Evolutionary conservation across 2,113 vertebrate species (phyloP).

Genomic region (Scatophagus argus): DNA sequence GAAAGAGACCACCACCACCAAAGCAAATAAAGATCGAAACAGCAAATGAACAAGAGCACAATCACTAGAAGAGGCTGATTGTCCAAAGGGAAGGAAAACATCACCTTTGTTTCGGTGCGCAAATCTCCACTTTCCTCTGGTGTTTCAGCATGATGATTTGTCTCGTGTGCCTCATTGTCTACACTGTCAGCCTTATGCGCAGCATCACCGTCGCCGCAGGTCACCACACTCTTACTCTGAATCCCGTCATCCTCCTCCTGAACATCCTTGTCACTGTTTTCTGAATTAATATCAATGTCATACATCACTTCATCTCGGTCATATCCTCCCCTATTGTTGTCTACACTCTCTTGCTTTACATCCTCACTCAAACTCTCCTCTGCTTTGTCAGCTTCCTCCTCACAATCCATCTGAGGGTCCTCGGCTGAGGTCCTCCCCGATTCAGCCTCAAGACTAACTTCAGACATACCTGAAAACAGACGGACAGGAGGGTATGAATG

Average conservation of each 20-base stretch:
- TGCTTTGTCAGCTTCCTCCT: conserved; percentile 63
- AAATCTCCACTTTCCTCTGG: conserved; percentile 62
- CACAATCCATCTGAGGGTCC: conserved; percentile 70
- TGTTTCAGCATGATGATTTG: conserved; percentile 44
- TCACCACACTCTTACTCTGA: conserved; percentile 11
- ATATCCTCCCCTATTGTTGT: conserved; percentile 38
- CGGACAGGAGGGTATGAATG: conserved; percentile 64
- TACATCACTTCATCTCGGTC: conserved; percentile 50
- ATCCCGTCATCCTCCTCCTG: conserved; percentile 25
- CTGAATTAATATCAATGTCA: conserved; percentile 56
- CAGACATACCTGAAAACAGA: conserved; percentile 86
- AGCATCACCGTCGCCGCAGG: conserved; percentile 1
- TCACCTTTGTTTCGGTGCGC: conserved; percentile 70
- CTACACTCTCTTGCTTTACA: conserved; percentile 45
- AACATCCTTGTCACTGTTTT: conserved; percentile 27
- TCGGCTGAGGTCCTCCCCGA: conserved; percentile 68
- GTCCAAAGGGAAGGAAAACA: conserved; percentile 39
- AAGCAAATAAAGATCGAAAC: conserved; percentile 34
- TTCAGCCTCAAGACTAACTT: conserved; percentile 82
- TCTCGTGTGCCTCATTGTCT: conserved; percentile 33
- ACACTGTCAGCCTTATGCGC: conserved; percentile 34
- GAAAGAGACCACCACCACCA: conserved; percentile 48
- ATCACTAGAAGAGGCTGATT: conserved; percentile 26
- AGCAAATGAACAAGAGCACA: conserved; percentile 35
- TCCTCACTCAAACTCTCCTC: conserved; percentile 64